Base-by-base conservation (phyloP, 2,797 vertebrate genomes). In the Catamblyrhynchus diadema region DNA sequence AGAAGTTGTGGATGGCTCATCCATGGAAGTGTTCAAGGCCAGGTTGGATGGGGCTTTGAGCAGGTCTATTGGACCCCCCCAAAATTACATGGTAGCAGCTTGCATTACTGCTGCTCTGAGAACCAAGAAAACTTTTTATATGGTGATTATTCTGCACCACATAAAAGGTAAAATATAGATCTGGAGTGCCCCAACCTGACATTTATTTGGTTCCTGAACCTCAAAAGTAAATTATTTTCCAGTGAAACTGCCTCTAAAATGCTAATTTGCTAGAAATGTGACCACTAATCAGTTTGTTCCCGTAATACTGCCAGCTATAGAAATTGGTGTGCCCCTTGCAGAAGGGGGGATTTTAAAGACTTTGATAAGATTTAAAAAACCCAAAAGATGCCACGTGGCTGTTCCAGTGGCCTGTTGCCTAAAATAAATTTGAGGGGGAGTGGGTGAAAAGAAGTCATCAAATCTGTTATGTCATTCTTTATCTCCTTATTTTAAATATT, bases 191-290 rank as follows among this genome's bases (percentile, higher is more conserved):
- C 20, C 14, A 44, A 14, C 32, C 54, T 92, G 65, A 72, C 61
- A 61, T 56, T 51, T 83, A 71, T 67, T 90, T 25, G 20, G 39
- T 59, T 92, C 25, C 45, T 93, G 77, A 72, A 77, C 51, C 48
- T 93, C 86, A 92, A 92, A 96, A 95, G 50, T 77, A 93, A 84
- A 54, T 86, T 91, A 5, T 87, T 93, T 92, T 92, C 53, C n/a
- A 62, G 72, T 3, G 7, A 85, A 86, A 67, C 50, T 79, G 47
- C 37, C 32, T 93, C 65, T 93, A 72, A 94, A 95, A 91, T 81
- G 67, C 33, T 86, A 93, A 96, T 94, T 94, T 78, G 67, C 70
- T 74, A 71, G 54, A 89, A 92, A 88, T 56, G 28, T 60, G 69
- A n/a, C 61, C 59, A n/a, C 72, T 79, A 75, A 83, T 91, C 65